A percentile compares a stretch with the other conserved stretches of the same genome.
These are phyloP conservation scores for Hydrolagus colliei DNA, from an alignment of 2,797 vertebrate genomes.

Conservation along the genomic window DNA sequence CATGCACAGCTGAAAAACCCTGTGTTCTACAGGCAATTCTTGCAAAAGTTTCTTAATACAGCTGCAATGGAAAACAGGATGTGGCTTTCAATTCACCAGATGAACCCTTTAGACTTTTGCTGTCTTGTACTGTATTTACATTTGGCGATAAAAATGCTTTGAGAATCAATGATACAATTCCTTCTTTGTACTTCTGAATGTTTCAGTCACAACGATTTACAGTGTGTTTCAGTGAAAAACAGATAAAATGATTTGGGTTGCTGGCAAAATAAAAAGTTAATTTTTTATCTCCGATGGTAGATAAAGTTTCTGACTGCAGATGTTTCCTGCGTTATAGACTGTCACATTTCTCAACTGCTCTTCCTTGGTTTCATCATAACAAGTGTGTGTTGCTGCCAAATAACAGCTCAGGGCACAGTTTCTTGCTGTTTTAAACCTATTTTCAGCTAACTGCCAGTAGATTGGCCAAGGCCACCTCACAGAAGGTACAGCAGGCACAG, in stretches of 20 bases:
- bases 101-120: not conserved
- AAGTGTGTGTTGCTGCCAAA: constrained; percentile 66
- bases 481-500: constrained; percentile 96
- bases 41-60: not conserved
- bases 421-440: constrained; percentile 60
- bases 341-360: constrained; percentile 38
- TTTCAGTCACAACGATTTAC: not conserved
- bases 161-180: constrained; percentile 2
- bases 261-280: constrained; percentile 38
- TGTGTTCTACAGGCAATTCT: not conserved
- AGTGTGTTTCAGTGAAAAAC: constrained; percentile 43
- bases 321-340: constrained; percentile 52
- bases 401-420: constrained; percentile 60
- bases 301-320: constrained; percentile 52
- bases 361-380: constrained; percentile 50
- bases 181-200: not conserved
- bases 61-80: constrained; percentile 14
- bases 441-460: constrained; percentile 92
- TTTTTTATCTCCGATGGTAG: constrained; percentile 39
- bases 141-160: constrained; percentile 1
- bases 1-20: not conserved
- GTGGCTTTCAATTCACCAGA: constrained; percentile 25
- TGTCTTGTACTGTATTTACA: not conserved
- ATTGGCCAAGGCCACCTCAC: constrained; percentile 82
- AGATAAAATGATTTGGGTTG: constrained; percentile 49